Percentiles rank a stretch among this genome's conserved stretches.
Evolutionary conservation across 2,113 vertebrate species (phyloP).

Genomic region (Regulus satrapa): DNA sequence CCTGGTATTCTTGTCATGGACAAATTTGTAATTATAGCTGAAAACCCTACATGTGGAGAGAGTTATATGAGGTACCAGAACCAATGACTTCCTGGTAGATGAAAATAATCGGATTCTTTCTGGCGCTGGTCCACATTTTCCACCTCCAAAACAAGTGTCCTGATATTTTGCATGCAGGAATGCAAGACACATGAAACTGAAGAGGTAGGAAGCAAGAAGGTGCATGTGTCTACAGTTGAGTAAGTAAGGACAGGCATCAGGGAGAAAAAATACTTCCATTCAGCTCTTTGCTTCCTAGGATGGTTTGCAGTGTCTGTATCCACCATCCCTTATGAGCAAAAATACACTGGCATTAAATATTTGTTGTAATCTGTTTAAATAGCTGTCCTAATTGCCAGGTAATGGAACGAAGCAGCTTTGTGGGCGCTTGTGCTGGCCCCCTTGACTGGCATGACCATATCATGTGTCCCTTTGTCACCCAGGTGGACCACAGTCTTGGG

Average conservation of each 20-base stretch:
- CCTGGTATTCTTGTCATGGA: not conserved
- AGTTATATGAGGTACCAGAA: not conserved
- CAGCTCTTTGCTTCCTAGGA: not conserved
- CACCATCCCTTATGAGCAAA: not conserved
- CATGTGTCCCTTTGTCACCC: not conserved
- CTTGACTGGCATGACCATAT: rapidly evolving
- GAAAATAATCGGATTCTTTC: not conserved
- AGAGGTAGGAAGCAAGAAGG: not conserved
- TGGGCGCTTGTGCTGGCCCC: rapidly evolving
- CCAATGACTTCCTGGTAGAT: not conserved
- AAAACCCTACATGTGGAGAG: not conserved
- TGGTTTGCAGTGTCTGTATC: not conserved
- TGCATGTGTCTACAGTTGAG: not conserved
- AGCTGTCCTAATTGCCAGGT: not conserved
- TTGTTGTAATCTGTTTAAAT: not conserved
- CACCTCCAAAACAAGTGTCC: not conserved
- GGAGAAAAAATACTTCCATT: not conserved
- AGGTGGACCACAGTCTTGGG: not conserved
- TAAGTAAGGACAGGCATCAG: not conserved
- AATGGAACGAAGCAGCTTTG: not conserved
- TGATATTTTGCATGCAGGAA: not conserved
- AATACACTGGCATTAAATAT: not conserved
- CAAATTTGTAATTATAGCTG: not conserved
- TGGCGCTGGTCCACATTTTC: not conserved
- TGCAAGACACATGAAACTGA: not conserved